Base-by-base conservation (phyloP, 2,888 invertebrate genomes). In the Andrena trimmerana region DNA sequence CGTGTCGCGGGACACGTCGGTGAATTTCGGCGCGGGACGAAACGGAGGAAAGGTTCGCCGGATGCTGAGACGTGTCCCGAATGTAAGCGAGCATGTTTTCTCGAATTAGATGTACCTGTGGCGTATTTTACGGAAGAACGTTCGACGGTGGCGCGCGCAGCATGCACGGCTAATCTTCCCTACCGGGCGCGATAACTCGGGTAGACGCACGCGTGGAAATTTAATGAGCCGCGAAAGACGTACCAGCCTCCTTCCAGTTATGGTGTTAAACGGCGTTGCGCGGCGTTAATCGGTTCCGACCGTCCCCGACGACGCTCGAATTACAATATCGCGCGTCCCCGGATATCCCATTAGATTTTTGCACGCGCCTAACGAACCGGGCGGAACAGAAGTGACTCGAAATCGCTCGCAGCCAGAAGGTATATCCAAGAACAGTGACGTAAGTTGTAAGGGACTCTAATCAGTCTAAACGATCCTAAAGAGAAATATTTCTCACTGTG, bases 251-350 rank as follows among this genome's bases (percentile, higher is more conserved):
- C 59, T 82, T 68, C 27, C 29, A 78, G 65, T 72, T 54, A 68
- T 27, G 31, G 27, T 60, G 69, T 83, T 87, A 85, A 86, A 86
- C 36, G 71, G 71, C 81, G 78, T 42, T 52, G 33, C 73, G 54
- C 57, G 68, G 76, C 78, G 82, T 83, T 87, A 85, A 85, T 84
- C 79, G 85, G 13, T 52, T 24, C 62, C 76, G 74, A 83, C 65
- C 59, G 60, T 54, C 66, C 63, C 36, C 62, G 31, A 31, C 36
- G 27, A 33, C 27, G 16, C 62, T 42, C 50, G 31, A 80, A 80
- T 68, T 74, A 60, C 3, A 24, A 0, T 7, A 2, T 57, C 57
- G 10, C 67, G 54, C 62, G 3, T 29, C 33, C 10, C 0, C 8
- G 0, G 0, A n/a, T 48, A 29, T 50, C n/a, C 16, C 42, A 20